Percentiles rank a stretch among this genome's conserved stretches.
These are phyloP conservation scores for Antrozous pallidus DNA, from an alignment of 2,797 vertebrate species.

Conservation along the genomic window DNA sequence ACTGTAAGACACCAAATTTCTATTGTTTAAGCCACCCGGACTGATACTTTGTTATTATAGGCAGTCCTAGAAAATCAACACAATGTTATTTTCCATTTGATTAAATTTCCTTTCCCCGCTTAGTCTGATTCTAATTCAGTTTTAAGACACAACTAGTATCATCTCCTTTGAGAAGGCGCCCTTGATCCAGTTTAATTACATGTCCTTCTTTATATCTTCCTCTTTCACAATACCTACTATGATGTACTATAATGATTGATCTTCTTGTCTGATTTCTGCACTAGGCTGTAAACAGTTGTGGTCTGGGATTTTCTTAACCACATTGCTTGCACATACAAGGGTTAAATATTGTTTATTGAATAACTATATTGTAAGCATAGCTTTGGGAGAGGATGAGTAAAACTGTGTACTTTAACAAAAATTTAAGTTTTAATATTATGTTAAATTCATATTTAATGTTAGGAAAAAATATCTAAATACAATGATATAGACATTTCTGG, in stretches of 20 bases:
- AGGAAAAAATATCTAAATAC: background rate
- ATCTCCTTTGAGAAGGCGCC: background rate
- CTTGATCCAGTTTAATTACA: slow-evolving; percentile 7
- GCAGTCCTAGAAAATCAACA: background rate
- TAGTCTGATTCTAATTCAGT: background rate
- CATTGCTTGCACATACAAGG: background rate
- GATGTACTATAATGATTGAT: background rate
- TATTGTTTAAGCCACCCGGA: background rate
- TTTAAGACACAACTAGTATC: background rate
- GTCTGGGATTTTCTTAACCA: background rate
- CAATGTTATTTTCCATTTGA: background rate
- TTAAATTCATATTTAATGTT: background rate
- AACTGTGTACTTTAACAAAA: background rate
- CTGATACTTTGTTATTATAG: background rate
- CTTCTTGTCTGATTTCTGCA: background rate
- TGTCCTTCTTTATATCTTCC: background rate
- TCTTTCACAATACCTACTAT: background rate
- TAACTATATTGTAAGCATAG: background rate
- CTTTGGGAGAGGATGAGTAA: background rate
- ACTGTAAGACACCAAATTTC: background rate
- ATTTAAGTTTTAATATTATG: background rate
- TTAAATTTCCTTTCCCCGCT: background rate
- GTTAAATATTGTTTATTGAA: background rate
- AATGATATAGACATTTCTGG: slow-evolving; percentile 1
- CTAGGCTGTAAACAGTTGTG: background rate